Percentiles rank a stretch among this genome's conserved stretches.
Evolutionary conservation across 2,888 invertebrate genomes (phyloP).

Genomic region (Brachycybe producta): DNA sequence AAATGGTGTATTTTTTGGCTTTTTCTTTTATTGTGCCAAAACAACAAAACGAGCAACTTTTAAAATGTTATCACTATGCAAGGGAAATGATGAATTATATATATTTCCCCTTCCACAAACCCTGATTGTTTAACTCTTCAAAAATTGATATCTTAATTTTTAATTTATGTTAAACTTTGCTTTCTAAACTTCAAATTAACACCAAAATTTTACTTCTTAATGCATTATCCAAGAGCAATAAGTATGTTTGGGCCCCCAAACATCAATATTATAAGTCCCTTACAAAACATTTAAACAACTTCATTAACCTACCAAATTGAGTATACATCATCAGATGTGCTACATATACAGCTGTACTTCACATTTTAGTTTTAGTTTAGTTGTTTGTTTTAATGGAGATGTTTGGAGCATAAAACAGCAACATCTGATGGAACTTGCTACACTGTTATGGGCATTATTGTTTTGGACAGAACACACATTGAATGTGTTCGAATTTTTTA

Average conservation of each 20-base stretch:
- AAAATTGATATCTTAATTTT: not conserved
- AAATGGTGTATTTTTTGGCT: not conserved
- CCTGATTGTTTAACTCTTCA: not conserved
- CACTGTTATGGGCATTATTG: no score
- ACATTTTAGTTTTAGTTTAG: no score
- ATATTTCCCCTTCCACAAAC: not conserved
- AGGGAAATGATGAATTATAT: not conserved
- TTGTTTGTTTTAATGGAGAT: no score
- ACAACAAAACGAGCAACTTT: not conserved
- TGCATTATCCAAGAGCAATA: not conserved
- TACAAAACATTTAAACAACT: no score
- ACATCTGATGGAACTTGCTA: no score
- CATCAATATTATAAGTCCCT: no score
- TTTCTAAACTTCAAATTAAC: not conserved
- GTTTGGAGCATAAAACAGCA: no score
- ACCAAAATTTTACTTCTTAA: not conserved
- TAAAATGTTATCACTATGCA: not conserved
- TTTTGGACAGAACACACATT: no score
- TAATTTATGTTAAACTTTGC: not conserved
- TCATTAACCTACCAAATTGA: no score
- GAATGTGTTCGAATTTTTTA: no score
- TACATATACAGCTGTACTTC: no score
- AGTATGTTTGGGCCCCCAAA: not conserved
- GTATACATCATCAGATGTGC: no score
- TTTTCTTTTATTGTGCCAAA: not conserved